Evolutionary conservation across 2,888 invertebrate species (phyloP).

Genomic region (Cephus rjabovi): DNA sequence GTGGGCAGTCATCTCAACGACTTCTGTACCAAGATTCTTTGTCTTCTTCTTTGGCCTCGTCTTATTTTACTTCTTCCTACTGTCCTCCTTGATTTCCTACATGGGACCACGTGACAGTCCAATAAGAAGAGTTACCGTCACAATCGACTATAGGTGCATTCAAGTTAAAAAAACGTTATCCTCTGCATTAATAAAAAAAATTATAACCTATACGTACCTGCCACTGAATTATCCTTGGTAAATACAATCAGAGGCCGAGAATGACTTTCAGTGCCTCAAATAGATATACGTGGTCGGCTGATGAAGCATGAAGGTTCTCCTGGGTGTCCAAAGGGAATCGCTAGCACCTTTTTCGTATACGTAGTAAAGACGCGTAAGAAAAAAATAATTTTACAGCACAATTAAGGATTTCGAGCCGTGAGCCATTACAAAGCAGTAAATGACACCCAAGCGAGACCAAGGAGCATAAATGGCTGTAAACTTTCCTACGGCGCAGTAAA

Average conservation of each 20-base stretch:
- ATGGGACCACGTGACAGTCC: background rate
- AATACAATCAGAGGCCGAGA: background rate
- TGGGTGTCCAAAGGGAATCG: background rate
- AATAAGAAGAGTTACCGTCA: background rate
- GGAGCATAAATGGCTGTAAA: constrained; percentile 4
- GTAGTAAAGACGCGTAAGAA: background rate
- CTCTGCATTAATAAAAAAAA: background rate
- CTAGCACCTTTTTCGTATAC: background rate
- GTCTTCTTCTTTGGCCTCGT: background rate
- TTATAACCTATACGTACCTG: background rate
- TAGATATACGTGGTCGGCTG: background rate
- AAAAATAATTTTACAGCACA: constrained; percentile 6
- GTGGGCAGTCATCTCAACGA: constrained; percentile 20
- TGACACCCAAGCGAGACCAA: constrained; percentile 7
- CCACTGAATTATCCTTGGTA: background rate
- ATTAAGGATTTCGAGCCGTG: constrained; percentile 1
- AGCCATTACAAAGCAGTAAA: constrained; percentile 4
- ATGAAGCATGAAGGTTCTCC: background rate
- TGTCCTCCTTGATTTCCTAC: background rate
- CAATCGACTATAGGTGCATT: background rate
- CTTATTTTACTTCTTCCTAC: background rate
- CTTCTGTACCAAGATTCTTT: background rate
- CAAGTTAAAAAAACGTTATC: background rate
- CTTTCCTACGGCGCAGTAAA: background rate
- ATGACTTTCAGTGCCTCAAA: background rate